These are phyloP conservation scores for Petrolisthes manimaculis DNA, from an alignment of 2,888 invertebrate genomes.

Conservation along the genomic window DNA sequence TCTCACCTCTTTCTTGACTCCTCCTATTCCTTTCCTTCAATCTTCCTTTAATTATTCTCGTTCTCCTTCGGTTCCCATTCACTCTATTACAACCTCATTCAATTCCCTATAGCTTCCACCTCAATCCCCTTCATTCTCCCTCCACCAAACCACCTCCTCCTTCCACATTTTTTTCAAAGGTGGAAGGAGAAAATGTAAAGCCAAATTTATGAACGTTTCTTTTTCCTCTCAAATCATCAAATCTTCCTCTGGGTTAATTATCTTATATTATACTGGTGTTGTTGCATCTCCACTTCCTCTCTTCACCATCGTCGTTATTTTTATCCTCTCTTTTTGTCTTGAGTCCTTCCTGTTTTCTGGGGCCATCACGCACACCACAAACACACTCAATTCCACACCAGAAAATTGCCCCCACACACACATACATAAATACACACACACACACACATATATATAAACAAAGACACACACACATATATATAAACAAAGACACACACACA, in stretches of 20 bases:
- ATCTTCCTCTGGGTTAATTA: neutral
- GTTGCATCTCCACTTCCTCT: neutral
- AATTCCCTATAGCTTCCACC: neutral
- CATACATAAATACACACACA: neutral
- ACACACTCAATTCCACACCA: neutral
- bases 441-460: too few species aligned
- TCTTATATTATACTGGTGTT: neutral
- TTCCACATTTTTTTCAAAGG: neutral
- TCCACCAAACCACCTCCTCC: too few species aligned
- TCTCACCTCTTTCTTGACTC: neutral
- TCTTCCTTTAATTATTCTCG: too few species aligned
- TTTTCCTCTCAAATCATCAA: neutral
- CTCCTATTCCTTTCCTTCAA: neutral
- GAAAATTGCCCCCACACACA: neutral
- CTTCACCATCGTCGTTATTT: neutral
- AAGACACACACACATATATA: too few species aligned
- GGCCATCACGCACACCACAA: neutral
- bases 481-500: too few species aligned
- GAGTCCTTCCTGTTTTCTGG: neutral
- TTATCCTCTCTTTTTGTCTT: neutral
- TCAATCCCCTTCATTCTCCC: neutral
- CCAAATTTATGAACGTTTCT: too few species aligned
- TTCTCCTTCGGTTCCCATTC: neutral
- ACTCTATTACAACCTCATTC: neutral
- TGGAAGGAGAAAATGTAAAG: too few species aligned